Percentiles rank a stretch among this genome's conserved stretches.
Conservation (phyloP, 1,140 invertebrate genomes). For the Drosophila dunni region DNA sequence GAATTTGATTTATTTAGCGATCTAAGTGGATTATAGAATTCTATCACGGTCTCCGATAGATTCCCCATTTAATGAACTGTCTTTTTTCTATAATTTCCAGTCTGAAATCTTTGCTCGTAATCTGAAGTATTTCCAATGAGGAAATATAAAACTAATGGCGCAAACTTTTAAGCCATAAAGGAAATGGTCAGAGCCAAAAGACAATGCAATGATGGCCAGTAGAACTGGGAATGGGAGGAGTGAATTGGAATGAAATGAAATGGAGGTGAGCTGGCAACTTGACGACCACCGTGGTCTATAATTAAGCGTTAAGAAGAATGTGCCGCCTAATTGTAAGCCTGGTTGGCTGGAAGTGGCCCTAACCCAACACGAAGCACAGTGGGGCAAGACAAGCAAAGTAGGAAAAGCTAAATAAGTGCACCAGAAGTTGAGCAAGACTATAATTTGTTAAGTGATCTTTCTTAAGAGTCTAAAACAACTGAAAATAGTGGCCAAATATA, state of each 20-base stretch:
- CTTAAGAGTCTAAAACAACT: too few species aligned
- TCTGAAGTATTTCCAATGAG: slow-evolving; percentile 39
- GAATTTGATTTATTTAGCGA: not conserved
- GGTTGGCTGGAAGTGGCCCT: slow-evolving; percentile 42
- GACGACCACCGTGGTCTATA: slow-evolving; percentile 50
- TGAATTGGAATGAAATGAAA: slow-evolving; percentile 19
- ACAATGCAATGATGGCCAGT: slow-evolving; percentile 66
- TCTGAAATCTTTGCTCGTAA: slow-evolving; percentile 22
- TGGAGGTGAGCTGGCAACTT: slow-evolving; percentile 27
- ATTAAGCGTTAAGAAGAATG: slow-evolving; percentile 69
- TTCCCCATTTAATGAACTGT: not conserved
- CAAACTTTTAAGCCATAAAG: slow-evolving; percentile 50
- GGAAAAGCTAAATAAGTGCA: too few species aligned
- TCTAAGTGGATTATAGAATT: not conserved
- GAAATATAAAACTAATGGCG: slow-evolving; percentile 72
- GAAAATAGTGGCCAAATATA: too few species aligned
- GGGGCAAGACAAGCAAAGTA: too few species aligned
- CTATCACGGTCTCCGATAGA: not conserved
- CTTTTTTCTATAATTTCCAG: slow-evolving; percentile 3
- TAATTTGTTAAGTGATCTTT: too few species aligned
- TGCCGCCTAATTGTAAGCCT: slow-evolving; percentile 73
- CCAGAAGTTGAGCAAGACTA: too few species aligned
- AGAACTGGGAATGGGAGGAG: slow-evolving; percentile 36
- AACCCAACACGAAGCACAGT: slow-evolving; percentile 8
- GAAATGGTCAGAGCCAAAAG: slow-evolving; percentile 69